phyloP scores from a whole-genome alignment of 2,888 invertebrate species.

The Sphaerophoria rueppellii region DNA sequence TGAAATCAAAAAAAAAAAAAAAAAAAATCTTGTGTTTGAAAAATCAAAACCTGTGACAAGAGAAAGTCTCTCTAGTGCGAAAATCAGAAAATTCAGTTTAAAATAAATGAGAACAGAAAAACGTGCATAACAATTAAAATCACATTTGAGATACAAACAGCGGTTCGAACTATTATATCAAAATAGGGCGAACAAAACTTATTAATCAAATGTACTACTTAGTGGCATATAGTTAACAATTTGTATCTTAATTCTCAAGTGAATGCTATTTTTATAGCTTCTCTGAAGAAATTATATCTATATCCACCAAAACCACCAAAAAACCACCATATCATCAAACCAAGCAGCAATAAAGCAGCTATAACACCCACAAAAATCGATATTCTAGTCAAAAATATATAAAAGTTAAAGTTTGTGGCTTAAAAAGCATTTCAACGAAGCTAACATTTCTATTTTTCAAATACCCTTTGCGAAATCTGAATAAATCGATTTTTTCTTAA shows the following conservation, averaged over 20 bases:
- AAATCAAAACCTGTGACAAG: constrained; percentile 33
- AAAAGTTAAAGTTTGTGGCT: constrained; percentile 53
- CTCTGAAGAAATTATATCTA: constrained; percentile 26
- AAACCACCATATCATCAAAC: constrained; percentile 12
- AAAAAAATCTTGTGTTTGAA: constrained; percentile 15
- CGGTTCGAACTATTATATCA: constrained; percentile 64
- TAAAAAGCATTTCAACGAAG: constrained; percentile 45
- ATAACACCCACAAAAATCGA: constrained; percentile 70
- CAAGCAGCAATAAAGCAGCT: constrained; percentile 33
- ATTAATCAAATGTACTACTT: constrained; percentile 80
- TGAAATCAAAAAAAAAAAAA: constrained; percentile 34
- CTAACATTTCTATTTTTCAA: constrained; percentile 42
- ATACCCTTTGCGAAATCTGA: constrained; percentile 6
- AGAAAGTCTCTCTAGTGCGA: constrained; percentile 51
- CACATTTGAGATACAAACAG: constrained; percentile 34
- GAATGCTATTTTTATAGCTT: constrained; percentile 66
- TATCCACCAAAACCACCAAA: constrained; percentile 47
- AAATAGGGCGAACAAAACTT: constrained; percentile 77
- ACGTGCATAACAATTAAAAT: constrained; percentile 30
- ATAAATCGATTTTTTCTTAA: constrained; percentile 26
- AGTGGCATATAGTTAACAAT: constrained; percentile 79
- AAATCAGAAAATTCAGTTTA: constrained; percentile 26
- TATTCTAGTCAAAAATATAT: constrained; percentile 74
- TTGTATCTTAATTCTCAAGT: constrained; percentile 60
- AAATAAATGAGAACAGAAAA: constrained; percentile 43